phyloP scores from a whole-genome alignment of 2,113 vertebrate genomes.

The Hydropotes inermis region DNA sequence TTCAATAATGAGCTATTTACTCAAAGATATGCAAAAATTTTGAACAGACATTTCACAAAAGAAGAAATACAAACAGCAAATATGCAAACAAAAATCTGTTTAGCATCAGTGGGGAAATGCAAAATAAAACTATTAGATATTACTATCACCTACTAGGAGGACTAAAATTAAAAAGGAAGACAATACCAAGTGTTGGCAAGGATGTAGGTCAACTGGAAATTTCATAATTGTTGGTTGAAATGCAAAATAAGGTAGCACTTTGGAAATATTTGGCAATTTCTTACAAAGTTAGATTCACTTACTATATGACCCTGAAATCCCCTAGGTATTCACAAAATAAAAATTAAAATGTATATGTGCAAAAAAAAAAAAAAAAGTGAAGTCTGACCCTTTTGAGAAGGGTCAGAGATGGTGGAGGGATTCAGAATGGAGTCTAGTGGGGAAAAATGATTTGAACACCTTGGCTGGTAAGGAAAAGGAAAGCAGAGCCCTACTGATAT shows the following conservation, averaged over 20 bases:
- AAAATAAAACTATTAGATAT: not conserved
- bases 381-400: not conserved
- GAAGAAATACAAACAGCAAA: not conserved
- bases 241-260: not conserved
- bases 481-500: not conserved
- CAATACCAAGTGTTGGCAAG: not conserved
- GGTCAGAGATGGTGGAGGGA: not conserved
- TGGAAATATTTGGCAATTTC: not conserved
- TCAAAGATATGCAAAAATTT: not conserved
- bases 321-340: not conserved
- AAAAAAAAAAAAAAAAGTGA: not conserved
- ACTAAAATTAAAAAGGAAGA: not conserved
- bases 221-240: not conserved
- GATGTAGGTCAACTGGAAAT: not conserved
- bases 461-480: not conserved
- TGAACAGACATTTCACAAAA: not conserved
- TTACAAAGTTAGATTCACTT: not conserved
- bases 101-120: not conserved
- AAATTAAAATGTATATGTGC: not conserved
- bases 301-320: not conserved
- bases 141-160: not conserved
- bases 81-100: not conserved
- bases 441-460: not conserved
- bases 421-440: not conserved
- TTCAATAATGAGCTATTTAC: not conserved